Percentiles rank a stretch among this genome's conserved stretches.
These are phyloP conservation scores for Phyllopteryx taeniolatus DNA, from an alignment of 2,113 vertebrate species.

Conservation along the genomic window DNA sequence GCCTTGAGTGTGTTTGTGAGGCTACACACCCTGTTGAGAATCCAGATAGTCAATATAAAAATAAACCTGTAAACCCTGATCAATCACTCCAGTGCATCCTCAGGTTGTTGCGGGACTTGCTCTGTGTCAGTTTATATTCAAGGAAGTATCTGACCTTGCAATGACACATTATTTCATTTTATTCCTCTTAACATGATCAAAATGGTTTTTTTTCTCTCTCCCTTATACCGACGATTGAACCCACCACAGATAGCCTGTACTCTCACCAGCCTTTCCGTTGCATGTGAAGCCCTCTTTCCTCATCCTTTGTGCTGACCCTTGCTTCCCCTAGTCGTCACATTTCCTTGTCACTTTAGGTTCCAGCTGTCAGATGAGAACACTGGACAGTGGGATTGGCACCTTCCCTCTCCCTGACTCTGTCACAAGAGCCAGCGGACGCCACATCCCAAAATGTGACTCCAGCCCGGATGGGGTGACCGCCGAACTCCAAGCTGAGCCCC, in stretches of 20 bases:
- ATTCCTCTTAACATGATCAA: slow-evolving; percentile 5
- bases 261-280: slow-evolving; percentile 59
- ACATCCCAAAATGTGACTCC: slow-evolving; percentile 74
- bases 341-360: slow-evolving; percentile 77
- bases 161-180: neutral
- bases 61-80: slow-evolving; percentile 10
- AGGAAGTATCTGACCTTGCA: neutral
- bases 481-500: slow-evolving; percentile 44
- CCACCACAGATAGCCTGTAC: slow-evolving; percentile 49
- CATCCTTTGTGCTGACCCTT: slow-evolving; percentile 15
- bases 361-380: slow-evolving; percentile 88
- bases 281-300: slow-evolving; percentile 51
- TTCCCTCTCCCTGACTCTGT: slow-evolving; percentile 87
- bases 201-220: slow-evolving; percentile 29
- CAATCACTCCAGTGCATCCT: slow-evolving; percentile 7
- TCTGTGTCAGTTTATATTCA: slow-evolving; percentile 2
- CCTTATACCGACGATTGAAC: slow-evolving; percentile 33
- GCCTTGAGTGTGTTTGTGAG: neutral
- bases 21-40: neutral
- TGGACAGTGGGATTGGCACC: slow-evolving; percentile 95
- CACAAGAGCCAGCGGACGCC: slow-evolving; percentile 71
- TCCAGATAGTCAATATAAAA: neutral
- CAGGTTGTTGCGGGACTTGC: slow-evolving; percentile 12
- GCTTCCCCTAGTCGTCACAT: slow-evolving; percentile 61
- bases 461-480: slow-evolving; percentile 52